Percentiles rank a stretch among this genome's conserved stretches.
Conservation (phyloP, 2,113 vertebrate species). For the Mellivora capensis region DNA sequence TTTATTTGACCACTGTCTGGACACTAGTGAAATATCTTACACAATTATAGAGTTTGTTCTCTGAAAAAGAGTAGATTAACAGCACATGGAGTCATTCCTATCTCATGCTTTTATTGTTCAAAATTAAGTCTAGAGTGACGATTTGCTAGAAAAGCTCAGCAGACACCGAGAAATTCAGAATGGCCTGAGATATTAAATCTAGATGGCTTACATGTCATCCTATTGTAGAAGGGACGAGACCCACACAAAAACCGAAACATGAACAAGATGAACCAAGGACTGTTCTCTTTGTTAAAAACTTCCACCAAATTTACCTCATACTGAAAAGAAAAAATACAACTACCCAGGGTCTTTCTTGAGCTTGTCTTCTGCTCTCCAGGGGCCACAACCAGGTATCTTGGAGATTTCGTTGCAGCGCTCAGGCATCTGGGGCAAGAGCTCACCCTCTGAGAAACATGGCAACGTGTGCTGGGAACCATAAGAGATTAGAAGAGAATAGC, state of each 20-base stretch:
- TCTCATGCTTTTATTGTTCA: slow-evolving; percentile 27
- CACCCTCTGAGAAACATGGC: slow-evolving; percentile 34
- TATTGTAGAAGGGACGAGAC: background rate
- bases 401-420: slow-evolving; percentile 25
- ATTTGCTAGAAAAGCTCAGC: slow-evolving; percentile 41
- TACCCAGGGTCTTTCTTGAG: slow-evolving; percentile 42
- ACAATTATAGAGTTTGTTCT: background rate
- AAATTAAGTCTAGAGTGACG: slow-evolving; percentile 44
- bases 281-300: slow-evolving; percentile 55
- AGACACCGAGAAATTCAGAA: slow-evolving; percentile 38
- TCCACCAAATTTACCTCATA: slow-evolving; percentile 64
- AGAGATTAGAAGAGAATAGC: background rate
- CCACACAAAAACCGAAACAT: background rate
- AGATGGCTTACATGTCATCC: slow-evolving; percentile 26
- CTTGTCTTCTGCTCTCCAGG: slow-evolving; percentile 26
- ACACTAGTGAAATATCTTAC: background rate
- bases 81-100: slow-evolving; percentile 23
- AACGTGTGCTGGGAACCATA: background rate
- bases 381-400: slow-evolving; percentile 48
- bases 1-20: background rate
- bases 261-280: background rate
- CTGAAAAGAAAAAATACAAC: slow-evolving; percentile 56
- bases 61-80: background rate
- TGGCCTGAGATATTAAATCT: slow-evolving; percentile 48
- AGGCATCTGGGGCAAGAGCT: slow-evolving; percentile 47